These are phyloP conservation scores for Ladona fulva DNA, from an alignment of 1,140 invertebrate genomes.

Conservation along the genomic window DNA sequence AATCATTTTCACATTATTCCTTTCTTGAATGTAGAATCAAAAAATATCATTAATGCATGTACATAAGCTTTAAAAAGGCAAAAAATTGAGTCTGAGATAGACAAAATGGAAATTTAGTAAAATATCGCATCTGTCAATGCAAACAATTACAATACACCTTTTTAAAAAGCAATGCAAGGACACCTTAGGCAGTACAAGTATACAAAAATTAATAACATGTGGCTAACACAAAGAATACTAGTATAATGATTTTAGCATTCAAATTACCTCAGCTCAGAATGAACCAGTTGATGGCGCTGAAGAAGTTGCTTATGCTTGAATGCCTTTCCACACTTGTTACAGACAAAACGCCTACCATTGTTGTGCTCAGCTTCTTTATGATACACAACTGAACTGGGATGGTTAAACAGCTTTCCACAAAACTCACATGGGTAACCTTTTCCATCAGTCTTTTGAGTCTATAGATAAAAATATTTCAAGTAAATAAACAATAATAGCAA, in stretches of 20 bases:
- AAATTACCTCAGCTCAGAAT: slow-evolving; percentile 46
- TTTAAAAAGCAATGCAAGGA: background rate
- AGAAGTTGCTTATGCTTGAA: slow-evolving; percentile 62
- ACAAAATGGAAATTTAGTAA: too few species aligned
- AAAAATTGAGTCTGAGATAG: too few species aligned
- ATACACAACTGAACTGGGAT: slow-evolving; percentile 56
- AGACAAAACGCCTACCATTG: slow-evolving; percentile 52
- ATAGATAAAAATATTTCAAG: background rate
- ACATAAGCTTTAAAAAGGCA: too few species aligned
- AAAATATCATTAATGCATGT: too few species aligned
- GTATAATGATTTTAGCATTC: too few species aligned
- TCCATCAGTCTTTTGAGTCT: slow-evolving; percentile 22
- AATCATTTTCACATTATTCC: too few species aligned
- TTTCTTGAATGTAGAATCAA: too few species aligned
- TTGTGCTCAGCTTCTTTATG: slow-evolving; percentile 61
- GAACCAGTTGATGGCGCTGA: slow-evolving; percentile 58
- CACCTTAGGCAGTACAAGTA: background rate
- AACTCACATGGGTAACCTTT: slow-evolving; percentile 52
- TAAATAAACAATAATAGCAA: too few species aligned
- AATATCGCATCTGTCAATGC: too few species aligned
- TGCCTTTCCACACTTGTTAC: slow-evolving; percentile 56
- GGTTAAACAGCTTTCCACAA: slow-evolving; percentile 56
- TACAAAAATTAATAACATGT: background rate
- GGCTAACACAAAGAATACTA: too few species aligned
- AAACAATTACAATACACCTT: too few species aligned